A percentile compares a stretch with the other conserved stretches of the same genome.
Evolutionary conservation across 2,797 vertebrate genomes (phyloP).

Genomic region (Hipposideros larvatus): DNA sequence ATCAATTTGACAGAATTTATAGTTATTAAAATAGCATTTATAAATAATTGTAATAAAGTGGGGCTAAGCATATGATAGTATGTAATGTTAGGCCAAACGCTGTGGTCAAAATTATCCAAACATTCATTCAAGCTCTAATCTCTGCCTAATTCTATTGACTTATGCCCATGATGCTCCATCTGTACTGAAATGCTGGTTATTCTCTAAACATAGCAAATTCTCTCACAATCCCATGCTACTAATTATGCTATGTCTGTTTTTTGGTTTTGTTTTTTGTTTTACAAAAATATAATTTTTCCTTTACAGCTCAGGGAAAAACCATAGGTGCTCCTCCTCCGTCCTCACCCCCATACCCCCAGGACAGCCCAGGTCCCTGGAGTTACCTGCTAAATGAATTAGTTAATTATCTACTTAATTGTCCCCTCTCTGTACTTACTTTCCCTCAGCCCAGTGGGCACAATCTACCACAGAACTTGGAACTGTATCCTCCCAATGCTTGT

Average conservation of each 20-base stretch:
- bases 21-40: constrained; percentile 29
- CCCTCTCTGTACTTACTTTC: neutral
- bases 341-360: neutral
- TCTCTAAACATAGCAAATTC: neutral
- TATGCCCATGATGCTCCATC: neutral
- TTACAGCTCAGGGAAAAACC: neutral
- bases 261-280: neutral
- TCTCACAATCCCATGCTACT: neutral
- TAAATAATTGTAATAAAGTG: constrained; percentile 7
- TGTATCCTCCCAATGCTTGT: neutral
- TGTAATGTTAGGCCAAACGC: neutral
- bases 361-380: neutral
- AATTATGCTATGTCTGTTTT: neutral
- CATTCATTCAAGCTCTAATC: neutral
- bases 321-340: neutral
- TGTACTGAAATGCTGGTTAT: neutral
- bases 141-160: neutral
- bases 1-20: neutral
- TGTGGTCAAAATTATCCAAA: neutral
- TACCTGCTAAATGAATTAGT: constrained; percentile 16
- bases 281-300: neutral
- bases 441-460: neutral
- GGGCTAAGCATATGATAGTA: neutral
- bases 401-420: neutral
- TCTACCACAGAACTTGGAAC: neutral